Percentiles rank a stretch among this genome's conserved stretches.
Evolutionary conservation across 1,140 invertebrate genomes (phyloP).

Genomic region (Megathymus violae): DNA sequence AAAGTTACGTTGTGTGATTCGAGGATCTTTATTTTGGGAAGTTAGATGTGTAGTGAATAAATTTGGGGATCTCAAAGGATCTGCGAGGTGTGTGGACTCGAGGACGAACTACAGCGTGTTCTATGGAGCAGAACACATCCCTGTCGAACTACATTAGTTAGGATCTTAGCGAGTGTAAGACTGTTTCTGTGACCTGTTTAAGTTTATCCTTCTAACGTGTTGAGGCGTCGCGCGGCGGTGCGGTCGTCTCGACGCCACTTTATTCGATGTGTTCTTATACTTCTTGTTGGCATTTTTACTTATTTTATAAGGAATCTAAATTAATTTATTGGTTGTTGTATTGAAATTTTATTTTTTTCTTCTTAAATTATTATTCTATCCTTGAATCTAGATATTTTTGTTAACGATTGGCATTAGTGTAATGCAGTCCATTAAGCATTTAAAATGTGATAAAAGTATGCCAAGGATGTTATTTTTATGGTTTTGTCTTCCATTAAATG

Average conservation of each 20-base stretch:
- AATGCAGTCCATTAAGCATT: conserved; percentile 71
- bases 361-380: conserved; percentile 79
- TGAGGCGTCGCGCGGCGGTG: conserved; percentile 56
- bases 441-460: conserved; percentile 47
- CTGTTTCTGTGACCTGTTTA: conserved; percentile 83
- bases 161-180: conserved; percentile 82
- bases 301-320: conserved; percentile 83
- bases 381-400: conserved; percentile 64
- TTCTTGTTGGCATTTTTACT: conserved; percentile 84
- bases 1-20: conserved; percentile 72
- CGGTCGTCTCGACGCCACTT: conserved; percentile 49
- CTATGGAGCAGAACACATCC: conserved; percentile 82
- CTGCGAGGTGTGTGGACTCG: conserved; percentile 43
- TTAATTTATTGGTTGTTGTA: conserved; percentile 84
- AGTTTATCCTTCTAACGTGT: conserved; percentile 75
- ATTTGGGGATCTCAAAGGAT: conserved; percentile 73
- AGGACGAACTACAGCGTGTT: conserved; percentile 76
- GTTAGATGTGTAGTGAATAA: conserved; percentile 66
- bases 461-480: conserved; percentile 59
- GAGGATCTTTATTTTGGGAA: conserved; percentile 68
- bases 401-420: conserved; percentile 70
- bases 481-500: conserved; percentile 74
- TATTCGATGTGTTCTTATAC: conserved; percentile 82
- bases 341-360: conserved; percentile 80
- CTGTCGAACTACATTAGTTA: conserved; percentile 81